Base-by-base conservation (phyloP, 2,888 invertebrate species). In the Spialia ferax region DNA sequence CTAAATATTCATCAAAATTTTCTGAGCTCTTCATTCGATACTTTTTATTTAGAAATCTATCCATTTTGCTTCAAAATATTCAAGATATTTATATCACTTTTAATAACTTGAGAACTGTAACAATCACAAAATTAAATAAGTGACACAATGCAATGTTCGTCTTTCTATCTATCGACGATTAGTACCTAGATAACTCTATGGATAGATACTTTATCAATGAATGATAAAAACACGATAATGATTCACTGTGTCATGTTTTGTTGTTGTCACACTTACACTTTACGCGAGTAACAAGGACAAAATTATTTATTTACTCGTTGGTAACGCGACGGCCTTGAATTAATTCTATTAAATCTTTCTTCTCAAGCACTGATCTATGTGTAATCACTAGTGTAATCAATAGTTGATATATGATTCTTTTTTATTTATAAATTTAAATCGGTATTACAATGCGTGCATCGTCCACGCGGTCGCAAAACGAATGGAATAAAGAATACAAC, bases 1-100 rank as follows among this genome's bases (percentile, higher is more conserved):
- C 66, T 22, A 66, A 60, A 20, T 60, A 66, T 6, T 66, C 66
- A 11, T 66, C 66, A 18, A 66, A 66, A 6, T 66, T 66, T 45
- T 66, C 66, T 10, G 66, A 60, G 42, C 54, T 45, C 45, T 60
- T 66, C 54, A 54, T 22, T 8, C 60, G 23, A 8, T 66, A 66
- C 22, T 13, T 38, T 45, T 60, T 66, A 66, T 60, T 32, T 13
- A 66, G 29, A 54, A 15, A 66, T 11, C 42, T 38, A 10, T 66
- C 66, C 66, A 66, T 66, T 18, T 32, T 65, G 22, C 5, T 11
- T 2, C 7, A 45, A 42, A 15, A 15, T 15, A n/a, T n/a, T n/a
- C n/a, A n/a, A 42, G 15, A 15, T 42, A 42, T 42, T 15, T 42
- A 42, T 15, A 23, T 52, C 10, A 13, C 22, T 52, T 22, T 52